Percentiles rank a stretch among this genome's conserved stretches.
Conservation (phyloP, 2,113 vertebrate species). For the Ceyx margarethae region DNA sequence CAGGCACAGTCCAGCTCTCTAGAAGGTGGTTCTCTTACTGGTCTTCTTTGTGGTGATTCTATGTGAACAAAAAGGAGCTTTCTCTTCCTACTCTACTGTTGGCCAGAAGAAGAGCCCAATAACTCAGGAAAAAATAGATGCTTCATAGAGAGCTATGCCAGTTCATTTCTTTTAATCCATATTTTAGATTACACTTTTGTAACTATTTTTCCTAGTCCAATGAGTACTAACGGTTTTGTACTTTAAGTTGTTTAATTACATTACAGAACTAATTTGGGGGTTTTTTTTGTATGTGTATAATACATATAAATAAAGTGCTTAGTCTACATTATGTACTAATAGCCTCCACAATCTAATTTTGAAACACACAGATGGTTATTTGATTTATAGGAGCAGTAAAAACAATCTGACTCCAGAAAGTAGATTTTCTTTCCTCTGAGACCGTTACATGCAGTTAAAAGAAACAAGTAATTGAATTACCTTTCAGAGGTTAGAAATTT, state of each 20-base stretch:
- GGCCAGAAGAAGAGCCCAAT: not conserved
- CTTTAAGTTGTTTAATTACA: not conserved
- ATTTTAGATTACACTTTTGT: not conserved
- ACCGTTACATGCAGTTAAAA: conserved; percentile 35
- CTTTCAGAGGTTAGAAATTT: conserved; percentile 9
- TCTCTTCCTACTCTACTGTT: not conserved
- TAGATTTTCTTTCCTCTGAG: conserved; percentile 56
- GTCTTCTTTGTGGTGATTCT: not conserved
- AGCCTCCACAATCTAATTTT: conserved; percentile 54
- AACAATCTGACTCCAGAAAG: conserved; percentile 52
- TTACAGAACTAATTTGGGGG: not conserved
- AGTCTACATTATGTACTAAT: conserved; percentile 52
- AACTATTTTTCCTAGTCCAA: not conserved
- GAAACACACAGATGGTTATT: conserved; percentile 60
- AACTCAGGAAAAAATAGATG: not conserved
- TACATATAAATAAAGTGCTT: conserved; percentile 46
- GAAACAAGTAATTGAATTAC: conserved; percentile 46
- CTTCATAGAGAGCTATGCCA: not conserved
- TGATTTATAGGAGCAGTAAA: conserved; percentile 62
- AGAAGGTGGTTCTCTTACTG: not conserved
- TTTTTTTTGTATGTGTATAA: not conserved
- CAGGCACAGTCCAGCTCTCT: not conserved
- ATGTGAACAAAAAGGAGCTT: not conserved
- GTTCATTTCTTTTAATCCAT: not conserved
- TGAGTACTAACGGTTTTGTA: not conserved